phyloP scores from a whole-genome alignment of 2,888 invertebrate genomes.

The Halictus quadricinctus region DNA sequence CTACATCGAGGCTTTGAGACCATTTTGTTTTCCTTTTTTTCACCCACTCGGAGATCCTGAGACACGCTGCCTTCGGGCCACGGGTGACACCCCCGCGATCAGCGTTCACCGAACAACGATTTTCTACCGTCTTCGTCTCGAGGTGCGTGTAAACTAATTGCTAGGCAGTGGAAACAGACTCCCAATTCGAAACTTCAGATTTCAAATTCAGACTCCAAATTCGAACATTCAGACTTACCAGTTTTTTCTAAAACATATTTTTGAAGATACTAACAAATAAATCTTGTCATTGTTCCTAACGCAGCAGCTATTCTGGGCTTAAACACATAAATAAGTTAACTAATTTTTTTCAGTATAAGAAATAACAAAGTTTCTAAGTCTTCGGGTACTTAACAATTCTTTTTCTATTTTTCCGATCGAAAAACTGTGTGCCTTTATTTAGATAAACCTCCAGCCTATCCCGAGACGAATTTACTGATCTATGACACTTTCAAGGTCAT shows the following conservation, averaged over 20 bases:
- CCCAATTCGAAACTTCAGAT: too few species aligned
- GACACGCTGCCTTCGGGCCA: background rate
- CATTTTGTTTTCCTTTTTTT: conserved; percentile 24
- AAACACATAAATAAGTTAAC: background rate
- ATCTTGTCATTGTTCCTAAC: background rate
- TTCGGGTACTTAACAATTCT: too few species aligned
- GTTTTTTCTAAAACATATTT: too few species aligned
- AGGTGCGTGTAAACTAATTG: background rate
- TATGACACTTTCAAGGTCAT: background rate
- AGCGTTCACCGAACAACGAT: background rate
- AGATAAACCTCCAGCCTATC: background rate
- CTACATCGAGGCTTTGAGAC: conserved; percentile 44
- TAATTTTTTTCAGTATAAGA: background rate
- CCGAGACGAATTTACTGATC: background rate
- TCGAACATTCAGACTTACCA: background rate
- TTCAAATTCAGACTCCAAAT: too few species aligned
- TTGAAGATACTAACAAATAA: background rate
- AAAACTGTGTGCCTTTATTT: background rate
- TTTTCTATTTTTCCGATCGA: too few species aligned
- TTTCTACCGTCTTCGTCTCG: background rate
- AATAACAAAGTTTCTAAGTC: background rate
- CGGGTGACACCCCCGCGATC: background rate
- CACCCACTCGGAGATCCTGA: background rate
- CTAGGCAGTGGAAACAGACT: background rate
- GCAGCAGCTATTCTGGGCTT: background rate